Base-by-base conservation (phyloP, 2,113 vertebrate genomes). In the Pterophyllum scalare region DNA sequence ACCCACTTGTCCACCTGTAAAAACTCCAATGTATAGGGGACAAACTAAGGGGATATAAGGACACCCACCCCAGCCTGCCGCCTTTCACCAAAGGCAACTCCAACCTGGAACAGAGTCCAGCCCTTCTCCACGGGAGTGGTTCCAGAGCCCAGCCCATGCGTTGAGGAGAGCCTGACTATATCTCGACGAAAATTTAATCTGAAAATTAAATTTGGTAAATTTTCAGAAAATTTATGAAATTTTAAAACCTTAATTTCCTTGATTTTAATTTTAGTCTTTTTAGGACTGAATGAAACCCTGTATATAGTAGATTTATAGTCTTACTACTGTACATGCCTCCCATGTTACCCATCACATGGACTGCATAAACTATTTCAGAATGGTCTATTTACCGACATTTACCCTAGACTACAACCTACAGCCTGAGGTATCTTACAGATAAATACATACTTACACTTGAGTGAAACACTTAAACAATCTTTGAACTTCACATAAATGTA, bases 401-500 rank as follows among this genome's bases (percentile, higher is more conserved):
- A 54, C 4, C 46, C 46, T 72, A 4, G 1, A 72, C 46, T 54
- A 72, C 46, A 72, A 72, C 46, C 26, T 52, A 46, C 38, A 28
- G 10, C 43, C 46, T n/a, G 67, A 58, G 72, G 75, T 76, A 20
- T 11, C 17, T 26, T 59, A 59, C 67, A 54, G 10, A 77, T 46
- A 43, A 59, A 77, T 59, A 58, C 22, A 77, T 19, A 31, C 15
- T 31, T 43, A 46, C 2, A 28, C 31, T 54, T 26, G 7, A 35
- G n/a, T 67, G 56, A 70, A 72, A 54, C 19, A 72, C 17, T 72
- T 72, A 54, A 72, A 54, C 11, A n/a, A 22, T 65, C 65, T 76
- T 46, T 75, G 31, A 38, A 76, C 31, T 15, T 56, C 35, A 31
- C 28, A 54, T 31, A 58, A 28, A 54, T 74, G 62, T 24, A 20